Percentiles rank a stretch among this genome's conserved stretches.
Evolutionary conservation across 2,797 vertebrate species (phyloP).

Genomic region (Smutsia temminckii): DNA sequence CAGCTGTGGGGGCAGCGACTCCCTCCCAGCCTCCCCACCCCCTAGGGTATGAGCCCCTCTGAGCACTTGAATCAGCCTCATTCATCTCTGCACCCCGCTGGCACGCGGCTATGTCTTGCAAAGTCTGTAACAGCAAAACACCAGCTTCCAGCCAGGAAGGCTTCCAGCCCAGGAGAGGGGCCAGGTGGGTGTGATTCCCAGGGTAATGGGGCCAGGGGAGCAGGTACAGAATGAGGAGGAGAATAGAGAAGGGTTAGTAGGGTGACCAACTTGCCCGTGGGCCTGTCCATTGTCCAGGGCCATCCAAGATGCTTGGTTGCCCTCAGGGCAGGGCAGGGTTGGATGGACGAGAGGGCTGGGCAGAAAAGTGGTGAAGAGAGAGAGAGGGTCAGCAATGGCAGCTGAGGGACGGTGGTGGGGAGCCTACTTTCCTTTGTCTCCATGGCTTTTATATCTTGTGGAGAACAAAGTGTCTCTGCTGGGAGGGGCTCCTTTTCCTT

Average conservation of each 20-base stretch:
- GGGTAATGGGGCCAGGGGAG: rapidly evolving
- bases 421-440: not conserved
- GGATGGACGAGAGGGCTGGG: not conserved
- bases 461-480: not conserved
- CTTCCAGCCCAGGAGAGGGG: rapidly evolving
- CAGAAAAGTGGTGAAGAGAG: not conserved
- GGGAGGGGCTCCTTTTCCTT: not conserved
- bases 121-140: not conserved
- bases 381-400: rapidly evolving
- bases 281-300: not conserved
- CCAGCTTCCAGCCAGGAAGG: not conserved
- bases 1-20: not conserved
- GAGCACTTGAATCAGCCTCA: not conserved
- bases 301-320: too few relatives aligned
- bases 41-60: not conserved
- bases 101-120: not conserved
- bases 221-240: not conserved
- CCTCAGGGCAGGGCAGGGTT: not conserved
- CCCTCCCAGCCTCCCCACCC: too few relatives aligned
- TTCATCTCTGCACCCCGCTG: not conserved
- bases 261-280: rapidly evolving
- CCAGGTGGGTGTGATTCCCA: not conserved
- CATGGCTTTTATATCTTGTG: not conserved
- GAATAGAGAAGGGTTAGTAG: not conserved
- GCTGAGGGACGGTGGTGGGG: not conserved